phyloP scores from a whole-genome alignment of 2,797 vertebrate species.

The Neosilurus hyrtlii region DNA sequence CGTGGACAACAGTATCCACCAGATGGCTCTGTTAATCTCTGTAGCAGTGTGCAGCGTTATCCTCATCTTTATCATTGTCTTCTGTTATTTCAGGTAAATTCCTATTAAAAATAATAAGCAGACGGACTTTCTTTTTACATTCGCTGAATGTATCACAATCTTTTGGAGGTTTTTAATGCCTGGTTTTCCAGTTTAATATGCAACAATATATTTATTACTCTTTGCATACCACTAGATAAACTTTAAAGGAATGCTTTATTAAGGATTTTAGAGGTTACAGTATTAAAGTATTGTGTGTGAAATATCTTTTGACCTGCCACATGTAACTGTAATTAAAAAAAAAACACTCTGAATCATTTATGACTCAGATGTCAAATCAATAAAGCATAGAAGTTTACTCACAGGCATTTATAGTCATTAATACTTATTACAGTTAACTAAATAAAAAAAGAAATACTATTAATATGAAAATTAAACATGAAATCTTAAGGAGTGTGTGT shows the following conservation, averaged over 20 bases:
- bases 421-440: too few relatives aligned
- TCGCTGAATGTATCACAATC: neutral
- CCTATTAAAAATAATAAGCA: neutral
- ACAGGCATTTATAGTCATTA: neutral
- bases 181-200: neutral
- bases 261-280: neutral
- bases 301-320: neutral
- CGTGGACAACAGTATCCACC: conserved; percentile 80
- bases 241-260: neutral
- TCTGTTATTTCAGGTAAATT: conserved; percentile 89
- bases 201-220: neutral
- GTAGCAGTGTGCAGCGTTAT: conserved; percentile 82
- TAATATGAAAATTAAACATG: neutral
- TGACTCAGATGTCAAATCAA: neutral
- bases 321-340: neutral
- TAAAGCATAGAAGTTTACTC: neutral
- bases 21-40: conserved; percentile 86
- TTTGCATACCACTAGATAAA: neutral
- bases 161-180: neutral
- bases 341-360: neutral
- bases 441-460: neutral
- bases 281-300: neutral
- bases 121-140: neutral
- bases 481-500: neutral
- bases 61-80: conserved; percentile 79